phyloP scores from a whole-genome alignment of 2,113 vertebrate species.

The Engystomops pustulosus region DNA sequence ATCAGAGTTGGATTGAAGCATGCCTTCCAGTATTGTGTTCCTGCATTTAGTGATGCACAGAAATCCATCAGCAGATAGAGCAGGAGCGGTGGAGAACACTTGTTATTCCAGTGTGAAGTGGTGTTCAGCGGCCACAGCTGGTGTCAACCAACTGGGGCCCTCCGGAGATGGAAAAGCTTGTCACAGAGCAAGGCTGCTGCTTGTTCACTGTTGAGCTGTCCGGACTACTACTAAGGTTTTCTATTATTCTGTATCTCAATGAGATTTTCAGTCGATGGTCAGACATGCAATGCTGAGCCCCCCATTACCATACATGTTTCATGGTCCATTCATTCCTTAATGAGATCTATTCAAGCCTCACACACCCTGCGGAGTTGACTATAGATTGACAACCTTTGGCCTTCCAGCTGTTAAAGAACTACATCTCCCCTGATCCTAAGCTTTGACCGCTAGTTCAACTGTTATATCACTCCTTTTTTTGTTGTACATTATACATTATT shows the following conservation, averaged over 20 bases:
- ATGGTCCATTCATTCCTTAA: slow-evolving; percentile 33
- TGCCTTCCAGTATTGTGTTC: background rate
- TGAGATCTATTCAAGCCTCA: slow-evolving; percentile 19
- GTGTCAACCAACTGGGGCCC: slow-evolving; percentile 22
- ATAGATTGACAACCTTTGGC: slow-evolving; percentile 23
- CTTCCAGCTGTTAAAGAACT: slow-evolving; percentile 26
- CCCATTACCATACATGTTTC: background rate
- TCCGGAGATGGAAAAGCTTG: background rate
- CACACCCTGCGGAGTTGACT: background rate
- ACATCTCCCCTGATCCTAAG: slow-evolving; percentile 5
- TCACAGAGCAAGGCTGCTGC: background rate
- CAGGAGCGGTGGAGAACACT: background rate
- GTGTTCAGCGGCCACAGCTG: slow-evolving; percentile 35
- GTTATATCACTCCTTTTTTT: too few species aligned
- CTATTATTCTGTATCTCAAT: slow-evolving; percentile 41
- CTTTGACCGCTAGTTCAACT: too few species aligned
- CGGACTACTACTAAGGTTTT: slow-evolving; percentile 13
- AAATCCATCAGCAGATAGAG: background rate
- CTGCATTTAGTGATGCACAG: background rate
- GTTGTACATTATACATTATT: too few species aligned
- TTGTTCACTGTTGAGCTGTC: background rate
- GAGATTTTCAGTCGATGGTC: slow-evolving; percentile 40
- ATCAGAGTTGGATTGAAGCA: background rate
- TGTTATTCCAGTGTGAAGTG: slow-evolving; percentile 39
- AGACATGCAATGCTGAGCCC: slow-evolving; percentile 3